These are phyloP conservation scores for Zelostemma sp. DNA, from an alignment of 1,140 invertebrate species.

Conservation along the genomic window DNA sequence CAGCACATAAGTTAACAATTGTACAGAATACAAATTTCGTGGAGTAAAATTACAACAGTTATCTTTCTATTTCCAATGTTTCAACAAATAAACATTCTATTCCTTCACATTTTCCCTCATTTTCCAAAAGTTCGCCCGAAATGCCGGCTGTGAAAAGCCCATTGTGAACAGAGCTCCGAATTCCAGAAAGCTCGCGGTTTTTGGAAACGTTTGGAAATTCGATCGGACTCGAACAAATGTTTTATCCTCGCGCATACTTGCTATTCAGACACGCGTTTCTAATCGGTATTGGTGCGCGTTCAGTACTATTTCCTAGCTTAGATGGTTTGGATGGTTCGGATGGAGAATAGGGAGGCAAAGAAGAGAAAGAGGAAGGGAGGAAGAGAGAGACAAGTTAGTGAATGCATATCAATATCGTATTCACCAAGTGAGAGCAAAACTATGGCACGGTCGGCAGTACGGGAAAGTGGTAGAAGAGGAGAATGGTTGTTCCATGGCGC, in stretches of 20 bases:
- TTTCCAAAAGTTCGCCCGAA: too few relatives aligned
- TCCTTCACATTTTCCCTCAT: too few relatives aligned
- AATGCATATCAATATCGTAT: conserved; percentile 40
- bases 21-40: too few relatives aligned
- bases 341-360: conserved; percentile 3
- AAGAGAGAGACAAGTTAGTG: conserved; percentile 27
- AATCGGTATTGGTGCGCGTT: conserved; percentile 24
- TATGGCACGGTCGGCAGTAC: conserved; percentile 4
- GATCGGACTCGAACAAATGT: conserved; percentile 24
- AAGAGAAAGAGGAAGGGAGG: not conserved
- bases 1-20: too few relatives aligned
- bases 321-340: not conserved
- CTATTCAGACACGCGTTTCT: conserved; percentile 31
- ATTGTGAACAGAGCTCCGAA: too few relatives aligned
- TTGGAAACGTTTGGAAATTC: not conserved
- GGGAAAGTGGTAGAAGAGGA: conserved; percentile 9
- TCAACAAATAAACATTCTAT: too few relatives aligned
- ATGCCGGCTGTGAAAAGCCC: too few relatives aligned
- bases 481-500: conserved; percentile 12
- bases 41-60: too few relatives aligned
- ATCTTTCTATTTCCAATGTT: too few relatives aligned
- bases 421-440: conserved; percentile 18
- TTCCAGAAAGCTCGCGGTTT: too few relatives aligned
- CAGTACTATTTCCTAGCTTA: not conserved
- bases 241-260: conserved; percentile 25